Evolutionary conservation across 1,140 invertebrate genomes (phyloP), one percentile per base, ranked within the genome.

Genomic region (Eurosta solidaginis): DNA sequence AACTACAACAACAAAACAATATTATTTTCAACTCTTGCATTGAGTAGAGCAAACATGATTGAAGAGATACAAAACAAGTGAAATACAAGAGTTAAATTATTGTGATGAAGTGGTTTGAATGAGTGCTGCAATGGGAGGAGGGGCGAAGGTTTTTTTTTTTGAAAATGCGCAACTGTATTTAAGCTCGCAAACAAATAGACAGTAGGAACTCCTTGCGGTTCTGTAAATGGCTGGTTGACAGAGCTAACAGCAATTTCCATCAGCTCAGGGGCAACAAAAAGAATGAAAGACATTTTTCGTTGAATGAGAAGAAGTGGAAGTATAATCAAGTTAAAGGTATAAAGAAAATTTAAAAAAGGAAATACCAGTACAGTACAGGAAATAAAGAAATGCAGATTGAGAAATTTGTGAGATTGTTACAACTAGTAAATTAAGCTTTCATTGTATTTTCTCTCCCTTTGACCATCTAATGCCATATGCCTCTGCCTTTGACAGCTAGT

Each of bases 241-340:
- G 59, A 68, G n/a, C 59, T 68, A 68, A 68, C 59, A 68, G 59
- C 59, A 68, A 68, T 68, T 68, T 68, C 33, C 59, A 68, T 14
- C n/a, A 68, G 59, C 27, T 68, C 20, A 68, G 59, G 52, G 22
- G 33, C 12, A 33, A 27, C n/a, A n/a, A n/a, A n/a, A 33, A 54
- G 22, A 22, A 27, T 20, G 50, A n/a, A 68, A 68, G n/a, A 27
- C 50, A 0, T 52, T 12, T 68, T 68, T 36, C 27, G n/a, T n/a
- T n/a, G n/a, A n/a, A n/a, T n/a, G n/a, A n/a, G n/a, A n/a, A n/a
- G n/a, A n/a, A n/a, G n/a, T n/a, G n/a, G 40, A 68, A 40, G 59
- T 40, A 40, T 20, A 40, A 29, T 40, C 59, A 40, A 10, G 27
- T 40, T 10, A 20, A 68, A 68, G 20, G 59, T 40, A 40, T 29